Conservation (phyloP, 2,113 vertebrate genomes). For the Lepus europaeus region DNA sequence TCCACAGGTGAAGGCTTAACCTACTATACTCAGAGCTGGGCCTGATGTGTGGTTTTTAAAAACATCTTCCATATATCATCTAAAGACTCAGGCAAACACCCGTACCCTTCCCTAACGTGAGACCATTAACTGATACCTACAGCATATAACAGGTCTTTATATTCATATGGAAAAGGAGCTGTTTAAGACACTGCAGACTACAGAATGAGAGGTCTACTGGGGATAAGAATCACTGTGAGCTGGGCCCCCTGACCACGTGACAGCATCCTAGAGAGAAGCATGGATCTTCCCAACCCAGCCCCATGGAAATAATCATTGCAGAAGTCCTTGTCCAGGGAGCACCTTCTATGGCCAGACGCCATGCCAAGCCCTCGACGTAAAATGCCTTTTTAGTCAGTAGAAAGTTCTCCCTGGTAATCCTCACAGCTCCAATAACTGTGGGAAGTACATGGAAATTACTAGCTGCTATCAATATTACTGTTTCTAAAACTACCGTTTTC, state of each 20-base stretch:
- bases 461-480: conserved; percentile 90
- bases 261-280: background rate
- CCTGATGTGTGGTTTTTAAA: background rate
- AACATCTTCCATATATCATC: conserved; percentile 19
- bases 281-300: conserved; percentile 19
- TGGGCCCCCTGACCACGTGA: background rate
- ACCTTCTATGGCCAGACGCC: background rate
- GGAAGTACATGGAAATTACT: conserved; percentile 89
- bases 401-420: conserved; percentile 75
- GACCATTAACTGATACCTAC: background rate
- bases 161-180: background rate
- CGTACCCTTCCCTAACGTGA: background rate
- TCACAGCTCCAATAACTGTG: conserved; percentile 76
- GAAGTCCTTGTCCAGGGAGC: conserved; percentile 31
- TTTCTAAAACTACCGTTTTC: conserved; percentile 90
- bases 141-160: background rate
- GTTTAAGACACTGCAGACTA: background rate
- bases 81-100: background rate
- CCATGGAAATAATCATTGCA: conserved; percentile 32
- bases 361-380: conserved; percentile 39
- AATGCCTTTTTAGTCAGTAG: conserved; percentile 68
- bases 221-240: conserved; percentile 9
- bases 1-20: too few relatives aligned
- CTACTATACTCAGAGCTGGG: too few relatives aligned
- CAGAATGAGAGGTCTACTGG: background rate